Evolutionary conservation across 35 echinoderm and acorn worm species (phyloP), one percentile per base, ranked within the genome.

Genomic region (Amphiura filiformis): DNA sequence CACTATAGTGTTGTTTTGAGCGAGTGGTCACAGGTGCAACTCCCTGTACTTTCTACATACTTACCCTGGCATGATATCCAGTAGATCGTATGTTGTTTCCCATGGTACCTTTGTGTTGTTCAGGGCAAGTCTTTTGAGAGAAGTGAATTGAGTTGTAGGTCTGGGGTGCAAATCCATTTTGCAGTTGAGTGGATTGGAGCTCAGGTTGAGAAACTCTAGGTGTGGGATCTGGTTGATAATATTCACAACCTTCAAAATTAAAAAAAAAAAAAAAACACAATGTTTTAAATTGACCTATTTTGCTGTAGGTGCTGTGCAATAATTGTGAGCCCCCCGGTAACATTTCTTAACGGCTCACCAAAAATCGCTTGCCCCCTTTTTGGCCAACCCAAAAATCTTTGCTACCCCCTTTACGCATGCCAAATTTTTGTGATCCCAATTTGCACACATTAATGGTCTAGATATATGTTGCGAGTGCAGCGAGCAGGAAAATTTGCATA

Each of bases 81-180:
- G 61, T 40, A 93, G 36, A 14, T 32, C 39, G 75, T 93, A 86
- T 5, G 88, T 56, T 17, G 85, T 82, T 18, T 87, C 79, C 91
- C 91, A 93, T n/a, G 40, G 44, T 38, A 93, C 49, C 32, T 82
- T 76, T 31, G 85, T 88, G 42, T 88, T 93, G 65, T 93, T 93
- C 1, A 93, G 86, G 34, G 87, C 91, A 47, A 93, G 79, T 36
- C 40, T 83, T 15, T 65, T 81, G 28, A 93, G 82, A 28, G 78
- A 38, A 22, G 44, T 80, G 78, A 93, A 38, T 5, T 20, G 34
- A 38, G 76, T 39, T 39, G 56, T 36, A 37, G 77, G 37, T 30
- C 14, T 18, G 42, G 26, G 78, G 20, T 70, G 52, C 20, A 52
- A 39, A 22, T 52, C 49, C 22, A 87, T 39, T 11, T 61, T 37